Evolutionary conservation across 2,113 vertebrate species (phyloP).

Genomic region (Hiodon alosoides): DNA sequence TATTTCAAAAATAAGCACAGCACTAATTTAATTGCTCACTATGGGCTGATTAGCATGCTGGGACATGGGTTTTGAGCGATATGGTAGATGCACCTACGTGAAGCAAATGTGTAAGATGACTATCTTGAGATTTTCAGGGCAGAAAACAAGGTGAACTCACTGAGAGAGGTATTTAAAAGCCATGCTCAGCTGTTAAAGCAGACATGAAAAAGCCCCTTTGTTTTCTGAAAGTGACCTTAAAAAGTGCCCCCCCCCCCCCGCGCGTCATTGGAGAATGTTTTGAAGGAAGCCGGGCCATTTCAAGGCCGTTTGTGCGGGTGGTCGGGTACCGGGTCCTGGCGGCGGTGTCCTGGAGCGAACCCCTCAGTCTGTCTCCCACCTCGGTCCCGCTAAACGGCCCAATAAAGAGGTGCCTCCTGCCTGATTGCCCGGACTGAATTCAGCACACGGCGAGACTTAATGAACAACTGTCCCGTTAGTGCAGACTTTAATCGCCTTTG

Average conservation of each 20-base stretch:
- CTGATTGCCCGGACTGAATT: conserved; percentile 59
- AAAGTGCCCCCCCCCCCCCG: neutral
- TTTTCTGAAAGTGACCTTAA: neutral
- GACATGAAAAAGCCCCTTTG: neutral
- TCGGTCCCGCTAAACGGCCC: conserved; percentile 48
- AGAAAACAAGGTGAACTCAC: neutral
- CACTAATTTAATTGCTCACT: too few relatives aligned
- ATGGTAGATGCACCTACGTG: too few relatives aligned
- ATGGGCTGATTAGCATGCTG: too few relatives aligned
- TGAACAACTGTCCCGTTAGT: conserved; percentile 62
- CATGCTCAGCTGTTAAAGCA: neutral
- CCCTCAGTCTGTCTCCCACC: conserved; percentile 39
- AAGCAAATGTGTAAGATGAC: too few relatives aligned
- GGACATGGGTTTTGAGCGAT: too few relatives aligned
- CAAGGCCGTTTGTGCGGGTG: neutral
- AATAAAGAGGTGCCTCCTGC: conserved; percentile 49
- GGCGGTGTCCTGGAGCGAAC: neutral
- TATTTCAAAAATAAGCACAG: too few relatives aligned
- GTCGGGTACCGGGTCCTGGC: neutral
- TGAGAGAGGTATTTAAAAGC: neutral
- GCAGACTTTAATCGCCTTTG: conserved; percentile 45
- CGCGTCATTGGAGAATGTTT: neutral
- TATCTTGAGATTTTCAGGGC: too few relatives aligned
- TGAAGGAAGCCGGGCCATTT: neutral
- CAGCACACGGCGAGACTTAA: conserved; percentile 52